Percentiles rank a stretch among this genome's conserved stretches.
Evolutionary conservation across 2,797 vertebrate species (phyloP).

Genomic region (Acanthis flammea): DNA sequence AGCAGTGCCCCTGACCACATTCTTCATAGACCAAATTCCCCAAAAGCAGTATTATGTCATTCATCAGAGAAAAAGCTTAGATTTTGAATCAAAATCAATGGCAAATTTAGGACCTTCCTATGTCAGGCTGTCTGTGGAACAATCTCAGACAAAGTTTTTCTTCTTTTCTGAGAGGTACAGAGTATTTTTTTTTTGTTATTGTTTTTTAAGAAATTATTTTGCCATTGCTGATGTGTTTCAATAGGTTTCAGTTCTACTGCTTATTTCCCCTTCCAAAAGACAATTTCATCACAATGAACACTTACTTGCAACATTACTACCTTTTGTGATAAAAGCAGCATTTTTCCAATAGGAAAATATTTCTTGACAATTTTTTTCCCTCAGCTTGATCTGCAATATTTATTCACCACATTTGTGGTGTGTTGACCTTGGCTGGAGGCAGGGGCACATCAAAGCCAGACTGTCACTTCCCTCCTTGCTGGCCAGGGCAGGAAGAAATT

Average conservation of each 20-base stretch:
- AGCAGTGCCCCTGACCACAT: background rate
- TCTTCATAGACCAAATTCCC: background rate
- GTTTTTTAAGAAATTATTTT: background rate
- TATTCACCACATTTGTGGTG: background rate
- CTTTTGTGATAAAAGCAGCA: background rate
- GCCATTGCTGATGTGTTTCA: background rate
- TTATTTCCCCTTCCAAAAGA: background rate
- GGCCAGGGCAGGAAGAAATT: background rate
- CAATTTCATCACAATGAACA: background rate
- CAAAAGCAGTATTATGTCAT: background rate
- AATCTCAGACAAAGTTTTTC: background rate
- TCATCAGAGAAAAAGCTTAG: background rate
- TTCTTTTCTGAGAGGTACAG: background rate
- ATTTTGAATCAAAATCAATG: background rate
- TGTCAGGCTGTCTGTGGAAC: background rate
- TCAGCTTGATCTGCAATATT: background rate
- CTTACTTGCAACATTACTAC: background rate
- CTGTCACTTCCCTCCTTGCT: background rate
- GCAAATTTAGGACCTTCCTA: background rate
- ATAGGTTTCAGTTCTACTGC: background rate
- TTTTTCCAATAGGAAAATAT: background rate
- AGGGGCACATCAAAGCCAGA: background rate
- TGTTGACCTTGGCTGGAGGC: background rate
- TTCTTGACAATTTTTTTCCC: background rate
- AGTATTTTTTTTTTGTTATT: background rate